These are phyloP conservation scores for Apolygus lucorum DNA, from an alignment of 1,140 invertebrate species.

Conservation along the genomic window DNA sequence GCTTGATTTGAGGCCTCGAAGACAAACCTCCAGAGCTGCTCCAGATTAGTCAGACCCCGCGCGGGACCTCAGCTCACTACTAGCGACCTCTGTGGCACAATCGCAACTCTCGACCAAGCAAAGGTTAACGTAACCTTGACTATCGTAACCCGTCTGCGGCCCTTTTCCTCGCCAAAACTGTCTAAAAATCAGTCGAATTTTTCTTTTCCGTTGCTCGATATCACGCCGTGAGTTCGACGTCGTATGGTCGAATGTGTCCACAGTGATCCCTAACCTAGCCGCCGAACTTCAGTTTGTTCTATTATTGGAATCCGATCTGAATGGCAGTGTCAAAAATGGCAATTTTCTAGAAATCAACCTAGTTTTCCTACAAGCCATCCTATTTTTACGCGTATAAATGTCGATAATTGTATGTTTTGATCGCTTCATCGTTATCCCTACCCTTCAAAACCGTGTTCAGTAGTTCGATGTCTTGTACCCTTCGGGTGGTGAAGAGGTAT, in stretches of 20 bases:
- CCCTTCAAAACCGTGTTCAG: not conserved
- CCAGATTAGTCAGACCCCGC: not conserved
- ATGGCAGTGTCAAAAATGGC: slow-evolving; percentile 6
- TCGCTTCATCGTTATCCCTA: not conserved
- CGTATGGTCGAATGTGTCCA: not conserved
- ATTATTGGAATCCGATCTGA: slow-evolving; percentile 12
- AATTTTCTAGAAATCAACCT: not conserved
- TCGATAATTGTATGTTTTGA: not conserved
- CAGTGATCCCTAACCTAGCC: not conserved
- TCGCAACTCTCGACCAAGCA: not conserved
- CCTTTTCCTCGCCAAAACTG: too few relatives aligned
- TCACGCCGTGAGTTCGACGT: not conserved
- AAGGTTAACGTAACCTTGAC: slow-evolving; percentile 14
- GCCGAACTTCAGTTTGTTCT: not conserved
- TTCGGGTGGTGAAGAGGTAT: not conserved
- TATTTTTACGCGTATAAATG: not conserved
- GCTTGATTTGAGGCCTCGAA: too few relatives aligned
- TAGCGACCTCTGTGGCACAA: slow-evolving; percentile 9
- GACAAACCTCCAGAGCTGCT: not conserved
- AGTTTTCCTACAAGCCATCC: not conserved
- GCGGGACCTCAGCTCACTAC: not conserved
- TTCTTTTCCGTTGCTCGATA: not conserved
- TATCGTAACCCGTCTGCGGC: not conserved
- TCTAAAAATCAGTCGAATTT: too few relatives aligned
- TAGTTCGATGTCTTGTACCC: not conserved